Evolutionary conservation across 2,113 vertebrate genomes (phyloP).

Genomic region (Brachypodius melanocephalos): DNA sequence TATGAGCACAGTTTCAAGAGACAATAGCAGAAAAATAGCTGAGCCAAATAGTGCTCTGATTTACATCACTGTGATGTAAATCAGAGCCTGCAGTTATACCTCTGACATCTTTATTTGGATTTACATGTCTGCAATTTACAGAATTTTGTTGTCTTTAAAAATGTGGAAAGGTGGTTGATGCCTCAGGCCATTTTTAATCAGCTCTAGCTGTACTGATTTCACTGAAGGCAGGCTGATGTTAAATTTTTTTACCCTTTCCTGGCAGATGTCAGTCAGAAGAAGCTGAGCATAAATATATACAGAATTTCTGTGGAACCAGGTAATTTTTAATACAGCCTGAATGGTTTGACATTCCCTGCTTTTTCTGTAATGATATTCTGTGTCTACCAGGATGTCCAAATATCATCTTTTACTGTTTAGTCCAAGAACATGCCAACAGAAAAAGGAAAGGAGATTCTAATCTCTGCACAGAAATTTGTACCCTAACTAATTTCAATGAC

Average conservation of each 20-base stretch:
- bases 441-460: not conserved
- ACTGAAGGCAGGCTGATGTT: not conserved
- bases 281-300: not conserved
- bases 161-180: not conserved
- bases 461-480: not conserved
- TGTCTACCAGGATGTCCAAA: not conserved
- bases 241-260: conserved; percentile 6
- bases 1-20: not conserved
- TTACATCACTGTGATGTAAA: not conserved
- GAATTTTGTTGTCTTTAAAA: not conserved
- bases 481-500: not conserved
- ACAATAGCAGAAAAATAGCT: not conserved
- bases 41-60: not conserved
- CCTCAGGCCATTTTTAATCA: conserved; percentile 30
- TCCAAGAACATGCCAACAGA: fast-evolving
- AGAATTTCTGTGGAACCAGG: not conserved
- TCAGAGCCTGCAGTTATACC: not conserved
- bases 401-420: not conserved
- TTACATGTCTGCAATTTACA: not conserved
- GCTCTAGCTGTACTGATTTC: not conserved
- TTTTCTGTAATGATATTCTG: not conserved
- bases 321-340: not conserved
- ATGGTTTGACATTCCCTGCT: not conserved
- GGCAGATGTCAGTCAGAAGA: not conserved
- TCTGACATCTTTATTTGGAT: not conserved